A percentile compares a stretch with the other conserved stretches of the same genome.
phyloP scores from a whole-genome alignment of 2,797 vertebrate species.

The Enteromius afrohamiltoni region DNA sequence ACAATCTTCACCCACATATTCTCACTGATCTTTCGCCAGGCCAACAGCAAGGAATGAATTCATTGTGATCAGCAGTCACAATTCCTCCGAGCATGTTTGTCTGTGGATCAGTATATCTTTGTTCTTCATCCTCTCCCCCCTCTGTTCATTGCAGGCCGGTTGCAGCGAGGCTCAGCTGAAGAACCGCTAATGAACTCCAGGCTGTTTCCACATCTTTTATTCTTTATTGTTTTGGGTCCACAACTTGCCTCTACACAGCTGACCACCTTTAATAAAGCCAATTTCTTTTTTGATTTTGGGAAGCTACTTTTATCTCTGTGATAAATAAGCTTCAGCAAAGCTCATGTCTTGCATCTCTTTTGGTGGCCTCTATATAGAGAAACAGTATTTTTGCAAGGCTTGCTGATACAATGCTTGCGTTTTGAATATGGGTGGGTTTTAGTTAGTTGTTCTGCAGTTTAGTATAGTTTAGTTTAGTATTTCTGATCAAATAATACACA shows the following conservation, averaged over 20 bases:
- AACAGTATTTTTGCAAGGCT: not conserved
- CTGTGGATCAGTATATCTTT: slow-evolving; percentile 51
- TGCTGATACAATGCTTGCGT: not conserved
- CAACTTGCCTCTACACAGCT: slow-evolving; percentile 48
- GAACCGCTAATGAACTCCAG: slow-evolving; percentile 66
- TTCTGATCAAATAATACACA: not conserved
- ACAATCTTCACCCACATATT: slow-evolving; percentile 23
- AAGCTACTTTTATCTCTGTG: slow-evolving; percentile 27
- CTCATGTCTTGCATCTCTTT: not conserved
- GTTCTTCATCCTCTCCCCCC: slow-evolving; percentile 32
- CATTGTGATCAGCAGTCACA: slow-evolving; percentile 55
- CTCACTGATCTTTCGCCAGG: slow-evolving; percentile 37
- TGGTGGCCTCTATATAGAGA: not conserved
- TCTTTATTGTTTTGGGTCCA: slow-evolving; percentile 58
- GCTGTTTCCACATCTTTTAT: slow-evolving; percentile 61
- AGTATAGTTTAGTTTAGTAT: too few species aligned
- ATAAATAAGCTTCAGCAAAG: not conserved
- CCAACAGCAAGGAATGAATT: slow-evolving; percentile 47
- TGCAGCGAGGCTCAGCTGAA: slow-evolving; percentile 59
- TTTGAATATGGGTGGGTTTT: not conserved
- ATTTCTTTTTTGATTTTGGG: slow-evolving; percentile 7
- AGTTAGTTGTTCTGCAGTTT: too few species aligned
- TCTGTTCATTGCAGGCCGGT: slow-evolving; percentile 37
- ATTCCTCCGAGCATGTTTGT: slow-evolving; percentile 43
- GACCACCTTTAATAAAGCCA: slow-evolving; percentile 18